Base-by-base conservation (phyloP, 2,888 invertebrate genomes). In the Lordiphosa fenestrarum region DNA sequence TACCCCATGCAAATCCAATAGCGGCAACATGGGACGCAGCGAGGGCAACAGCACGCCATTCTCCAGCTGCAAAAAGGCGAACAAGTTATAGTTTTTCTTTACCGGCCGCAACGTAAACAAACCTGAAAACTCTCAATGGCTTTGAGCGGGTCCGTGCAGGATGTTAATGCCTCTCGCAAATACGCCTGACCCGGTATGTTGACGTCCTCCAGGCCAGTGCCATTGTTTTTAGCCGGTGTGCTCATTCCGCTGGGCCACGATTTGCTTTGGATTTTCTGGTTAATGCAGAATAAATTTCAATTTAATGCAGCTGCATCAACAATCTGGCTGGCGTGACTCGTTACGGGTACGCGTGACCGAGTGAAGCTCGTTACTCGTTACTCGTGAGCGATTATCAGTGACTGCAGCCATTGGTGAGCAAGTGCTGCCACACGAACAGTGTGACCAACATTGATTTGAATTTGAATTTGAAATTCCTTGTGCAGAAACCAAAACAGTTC, bases 71-170 rank as follows among this genome's bases (percentile, higher is more conserved):
- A 51, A 47, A 10, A 30, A 9, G 10, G 10, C 19, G 19, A 21
- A 23, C 21, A 41, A 19, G 46, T 19, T 51, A 60, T 61, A 53
- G 15, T 15, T 25, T 25, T 25, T 6, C 25, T 25, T 0, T 0
- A 2, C 3, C 0, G 2, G 25, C 25, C 3, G 9, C 10, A 30
- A 30, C 30, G 30, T 30, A 30, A 30, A 30, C 30, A 75, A 88
- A 93, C 94, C 91, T 98, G 98, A 91, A 99, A 99, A 89, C 98
- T 98, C 91, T 98, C 98, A 68, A 99, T 99, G n/a, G 98, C 98
- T 90, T 97, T 97, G 37, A 98, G 89, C 9, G 98, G 98, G 90
- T 99, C 98, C 0, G 97, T 96, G 87, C 98, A 98, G 84, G 96
- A 98, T 10, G 98, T 98, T 12, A 98, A 91, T 9, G 98, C 95